phyloP scores from a whole-genome alignment of 2,888 invertebrate species.

The Thecophora atra region DNA sequence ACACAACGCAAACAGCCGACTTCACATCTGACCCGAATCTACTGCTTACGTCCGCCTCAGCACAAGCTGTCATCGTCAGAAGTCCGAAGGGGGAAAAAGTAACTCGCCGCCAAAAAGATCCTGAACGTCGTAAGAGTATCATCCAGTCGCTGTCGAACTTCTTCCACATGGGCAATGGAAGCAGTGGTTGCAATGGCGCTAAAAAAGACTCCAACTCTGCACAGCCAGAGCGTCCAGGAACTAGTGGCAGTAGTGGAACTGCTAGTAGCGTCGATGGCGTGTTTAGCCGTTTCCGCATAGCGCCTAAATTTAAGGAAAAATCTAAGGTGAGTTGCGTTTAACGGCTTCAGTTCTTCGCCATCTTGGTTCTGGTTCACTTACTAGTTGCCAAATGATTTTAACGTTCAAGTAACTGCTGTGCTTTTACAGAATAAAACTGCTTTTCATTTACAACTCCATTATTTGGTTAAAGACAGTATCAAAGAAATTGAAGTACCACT shows the following conservation, averaged over 20 bases:
- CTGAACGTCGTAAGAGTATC: slow-evolving; percentile 81
- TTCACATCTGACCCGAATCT: slow-evolving; percentile 72
- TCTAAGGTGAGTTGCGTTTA: slow-evolving; percentile 69
- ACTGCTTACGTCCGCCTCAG: slow-evolving; percentile 54
- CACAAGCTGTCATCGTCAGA: slow-evolving; percentile 41
- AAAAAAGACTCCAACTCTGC: slow-evolving; percentile 69
- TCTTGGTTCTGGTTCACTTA: background rate
- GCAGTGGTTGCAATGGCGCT: slow-evolving; percentile 63
- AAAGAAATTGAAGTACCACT: too few species aligned
- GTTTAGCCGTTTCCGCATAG: slow-evolving; percentile 71
- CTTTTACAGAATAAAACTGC: too few species aligned
- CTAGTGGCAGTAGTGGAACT: slow-evolving; percentile 58
- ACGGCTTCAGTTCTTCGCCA: too few species aligned
- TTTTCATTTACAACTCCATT: too few species aligned
- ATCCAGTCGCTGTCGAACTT: slow-evolving; percentile 86
- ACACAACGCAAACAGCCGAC: slow-evolving; percentile 49
- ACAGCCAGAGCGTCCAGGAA: slow-evolving; percentile 70
- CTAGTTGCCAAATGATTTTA: too few species aligned
- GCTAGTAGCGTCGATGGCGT: slow-evolving; percentile 56
- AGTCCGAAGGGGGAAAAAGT: slow-evolving; percentile 44
- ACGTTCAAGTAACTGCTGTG: too few species aligned
- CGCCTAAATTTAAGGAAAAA: slow-evolving; percentile 72
- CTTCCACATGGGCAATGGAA: slow-evolving; percentile 73
- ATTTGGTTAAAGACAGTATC: too few species aligned
- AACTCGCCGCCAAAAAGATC: slow-evolving; percentile 68